A percentile compares a stretch with the other conserved stretches of the same genome.
Conservation (phyloP, 2,113 vertebrate genomes). For the Chiloscyllium plagiosum region DNA sequence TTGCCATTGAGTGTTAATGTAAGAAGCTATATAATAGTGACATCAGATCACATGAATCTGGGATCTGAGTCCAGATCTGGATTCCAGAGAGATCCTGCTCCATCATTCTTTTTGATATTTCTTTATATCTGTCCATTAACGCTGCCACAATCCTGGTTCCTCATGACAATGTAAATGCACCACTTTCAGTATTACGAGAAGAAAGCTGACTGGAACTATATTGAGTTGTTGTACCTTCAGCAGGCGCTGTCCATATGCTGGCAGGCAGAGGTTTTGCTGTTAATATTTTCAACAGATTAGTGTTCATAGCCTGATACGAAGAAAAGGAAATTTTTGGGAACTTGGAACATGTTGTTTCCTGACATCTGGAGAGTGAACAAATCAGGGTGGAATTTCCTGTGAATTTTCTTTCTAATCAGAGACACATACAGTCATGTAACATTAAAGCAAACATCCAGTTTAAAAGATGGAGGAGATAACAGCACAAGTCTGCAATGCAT, state of each 20-base stretch:
- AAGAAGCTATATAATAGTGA: no score
- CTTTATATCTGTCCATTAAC: not conserved
- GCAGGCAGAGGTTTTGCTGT: not conserved
- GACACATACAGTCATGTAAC: not conserved
- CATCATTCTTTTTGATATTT: not conserved
- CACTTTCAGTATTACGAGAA: not conserved
- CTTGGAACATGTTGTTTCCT: constrained; percentile 15
- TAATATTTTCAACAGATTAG: not conserved
- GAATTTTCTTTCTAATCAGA: not conserved
- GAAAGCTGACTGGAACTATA: not conserved
- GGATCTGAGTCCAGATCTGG: no score
- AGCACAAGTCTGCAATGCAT: not conserved
- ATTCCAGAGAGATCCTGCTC: no score
- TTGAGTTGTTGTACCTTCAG: not conserved
- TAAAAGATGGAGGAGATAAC: not conserved
- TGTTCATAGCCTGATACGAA: not conserved
- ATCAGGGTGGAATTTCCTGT: constrained; percentile 24
- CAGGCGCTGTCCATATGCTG: not conserved
- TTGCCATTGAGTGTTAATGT: no score
- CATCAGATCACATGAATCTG: no score
- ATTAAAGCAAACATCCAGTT: not conserved
- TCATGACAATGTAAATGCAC: not conserved
- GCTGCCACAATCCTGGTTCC: not conserved
- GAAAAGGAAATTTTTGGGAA: not conserved
- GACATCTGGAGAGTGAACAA: constrained; percentile 3